These are phyloP conservation scores for Siphamia tubifer DNA, from an alignment of 2,113 vertebrate species.

Conservation along the genomic window DNA sequence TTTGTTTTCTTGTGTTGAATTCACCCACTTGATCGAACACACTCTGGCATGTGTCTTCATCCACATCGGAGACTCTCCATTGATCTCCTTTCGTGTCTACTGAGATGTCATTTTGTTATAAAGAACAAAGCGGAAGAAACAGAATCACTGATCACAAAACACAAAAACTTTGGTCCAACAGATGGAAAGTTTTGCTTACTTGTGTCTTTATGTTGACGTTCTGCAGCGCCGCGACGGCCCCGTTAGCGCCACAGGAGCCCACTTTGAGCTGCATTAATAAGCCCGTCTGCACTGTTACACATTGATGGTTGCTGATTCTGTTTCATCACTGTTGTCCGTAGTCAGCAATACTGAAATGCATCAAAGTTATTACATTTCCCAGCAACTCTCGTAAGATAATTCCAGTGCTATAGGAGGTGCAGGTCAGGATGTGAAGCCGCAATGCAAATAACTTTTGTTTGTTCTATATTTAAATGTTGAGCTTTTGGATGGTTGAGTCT, in stretches of 20 bases:
- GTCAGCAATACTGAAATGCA: conserved; percentile 22
- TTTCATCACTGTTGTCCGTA: conserved; percentile 15
- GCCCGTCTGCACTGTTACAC: neutral
- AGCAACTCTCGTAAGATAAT: neutral
- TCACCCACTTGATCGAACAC: too few relatives aligned
- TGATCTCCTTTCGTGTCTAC: neutral
- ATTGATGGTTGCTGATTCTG: conserved; percentile 14
- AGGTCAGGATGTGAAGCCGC: neutral
- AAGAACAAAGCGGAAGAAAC: conserved; percentile 22
- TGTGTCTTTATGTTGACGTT: neutral
- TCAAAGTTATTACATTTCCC: conserved; percentile 41
- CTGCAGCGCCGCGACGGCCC: neutral
- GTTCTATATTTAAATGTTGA: conserved; percentile 43
- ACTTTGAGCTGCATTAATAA: conserved; percentile 18
- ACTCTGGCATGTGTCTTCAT: neutral
- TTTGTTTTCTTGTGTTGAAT: too few relatives aligned
- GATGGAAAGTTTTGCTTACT: neutral
- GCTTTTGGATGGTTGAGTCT: conserved; percentile 9
- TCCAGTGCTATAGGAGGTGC: neutral
- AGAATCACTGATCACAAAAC: conserved; percentile 28
- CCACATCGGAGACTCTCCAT: fast-evolving
- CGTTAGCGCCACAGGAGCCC: neutral
- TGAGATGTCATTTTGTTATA: neutral
- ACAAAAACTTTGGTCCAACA: neutral
- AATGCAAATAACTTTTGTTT: conserved; percentile 11